Conservation (phyloP, 2,888 invertebrate genomes). For the Molorchus minor region DNA sequence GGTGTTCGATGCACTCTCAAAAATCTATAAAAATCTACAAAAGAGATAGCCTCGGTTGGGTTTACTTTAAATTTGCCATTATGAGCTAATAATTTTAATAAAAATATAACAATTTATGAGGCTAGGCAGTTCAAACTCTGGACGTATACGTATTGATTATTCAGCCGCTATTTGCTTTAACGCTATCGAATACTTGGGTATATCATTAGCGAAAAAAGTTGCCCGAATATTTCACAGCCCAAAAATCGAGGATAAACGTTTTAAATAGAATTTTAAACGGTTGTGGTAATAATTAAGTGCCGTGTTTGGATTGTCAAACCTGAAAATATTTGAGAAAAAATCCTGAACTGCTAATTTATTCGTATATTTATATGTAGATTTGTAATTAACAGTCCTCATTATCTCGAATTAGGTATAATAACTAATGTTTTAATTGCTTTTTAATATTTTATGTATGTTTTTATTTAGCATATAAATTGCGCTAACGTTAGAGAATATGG, state of each 20-base stretch:
- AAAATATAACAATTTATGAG: too few relatives aligned
- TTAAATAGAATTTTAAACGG: conserved; percentile 30
- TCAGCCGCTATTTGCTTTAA: too few relatives aligned
- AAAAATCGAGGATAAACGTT: conserved; percentile 31
- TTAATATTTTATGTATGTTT: neutral
- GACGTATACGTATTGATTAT: too few relatives aligned
- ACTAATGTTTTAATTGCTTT: neutral
- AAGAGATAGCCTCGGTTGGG: too few relatives aligned
- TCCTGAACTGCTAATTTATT: conserved; percentile 14
- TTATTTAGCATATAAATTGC: neutral
- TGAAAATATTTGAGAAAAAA: conserved; percentile 15
- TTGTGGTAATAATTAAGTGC: conserved; percentile 29
- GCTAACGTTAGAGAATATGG: too few relatives aligned
- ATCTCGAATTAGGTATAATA: neutral
- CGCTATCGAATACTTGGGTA: too few relatives aligned
- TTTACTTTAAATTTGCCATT: too few relatives aligned
- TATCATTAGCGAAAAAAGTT: too few relatives aligned
- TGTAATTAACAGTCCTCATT: conserved; percentile 10
- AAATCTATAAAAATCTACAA: too few relatives aligned
- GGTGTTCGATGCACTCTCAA: too few relatives aligned
- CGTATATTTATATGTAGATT: conserved; percentile 3
- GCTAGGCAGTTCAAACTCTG: too few relatives aligned
- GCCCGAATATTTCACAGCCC: conserved; percentile 7
- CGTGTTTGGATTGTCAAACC: conserved; percentile 25
- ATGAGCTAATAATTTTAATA: too few relatives aligned